phyloP scores from a whole-genome alignment of 2,888 invertebrate genomes.

The Platycheirus rosarum region DNA sequence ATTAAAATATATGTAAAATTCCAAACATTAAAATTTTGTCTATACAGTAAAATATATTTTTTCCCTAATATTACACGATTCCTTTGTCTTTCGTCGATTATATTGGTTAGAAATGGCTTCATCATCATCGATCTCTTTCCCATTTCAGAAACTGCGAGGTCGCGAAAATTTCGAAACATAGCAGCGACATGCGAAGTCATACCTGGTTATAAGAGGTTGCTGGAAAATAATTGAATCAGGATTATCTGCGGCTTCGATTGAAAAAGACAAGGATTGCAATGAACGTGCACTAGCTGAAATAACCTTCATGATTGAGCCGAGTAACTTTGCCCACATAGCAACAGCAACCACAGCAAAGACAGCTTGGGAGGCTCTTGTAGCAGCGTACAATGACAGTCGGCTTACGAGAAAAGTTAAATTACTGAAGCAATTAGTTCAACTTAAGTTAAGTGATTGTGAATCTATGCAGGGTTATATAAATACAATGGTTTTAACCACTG shows the following conservation, averaged over 20 bases:
- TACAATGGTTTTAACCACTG: no score
- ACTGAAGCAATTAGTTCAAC: no score
- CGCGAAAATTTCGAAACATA: constrained; percentile 74
- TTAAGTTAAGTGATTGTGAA: no score
- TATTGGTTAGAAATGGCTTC: constrained; percentile 21
- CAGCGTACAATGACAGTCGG: constrained; percentile 69
- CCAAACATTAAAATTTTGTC: neutral
- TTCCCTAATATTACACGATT: neutral
- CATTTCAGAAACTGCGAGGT: constrained; percentile 53
- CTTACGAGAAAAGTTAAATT: constrained; percentile 68
- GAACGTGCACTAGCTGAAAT: constrained; percentile 72
- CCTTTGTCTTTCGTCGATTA: constrained; percentile 13
- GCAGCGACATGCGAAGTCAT: constrained; percentile 75
- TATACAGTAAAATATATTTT: constrained; percentile 15
- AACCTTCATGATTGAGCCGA: constrained; percentile 71
- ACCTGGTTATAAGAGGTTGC: constrained; percentile 58
- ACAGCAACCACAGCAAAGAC: constrained; percentile 66
- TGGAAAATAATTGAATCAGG: constrained; percentile 63
- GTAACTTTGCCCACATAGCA: constrained; percentile 72
- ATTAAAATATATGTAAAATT: neutral
- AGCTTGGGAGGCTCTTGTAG: constrained; percentile 69
- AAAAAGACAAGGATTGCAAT: constrained; percentile 50
- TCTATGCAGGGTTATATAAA: no score
- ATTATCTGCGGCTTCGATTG: constrained; percentile 28
- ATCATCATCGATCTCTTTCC: constrained; percentile 32